Evolutionary conservation across 2,797 vertebrate species (phyloP).

Genomic region (Darevskia mixta): DNA sequence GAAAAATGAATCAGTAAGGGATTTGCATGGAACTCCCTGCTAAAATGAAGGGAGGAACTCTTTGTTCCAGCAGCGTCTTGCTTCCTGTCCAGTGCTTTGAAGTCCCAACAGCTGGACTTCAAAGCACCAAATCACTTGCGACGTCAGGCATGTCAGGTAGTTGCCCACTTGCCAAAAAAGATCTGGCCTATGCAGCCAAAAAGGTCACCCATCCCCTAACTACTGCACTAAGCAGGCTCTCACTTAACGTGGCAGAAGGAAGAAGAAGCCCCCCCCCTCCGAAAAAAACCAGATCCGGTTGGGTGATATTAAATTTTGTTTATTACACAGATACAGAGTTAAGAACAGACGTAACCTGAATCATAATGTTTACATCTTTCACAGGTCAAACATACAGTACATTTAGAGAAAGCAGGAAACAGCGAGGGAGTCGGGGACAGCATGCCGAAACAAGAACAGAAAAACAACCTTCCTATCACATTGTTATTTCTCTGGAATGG

Average conservation of each 20-base stretch:
- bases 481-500: conserved; percentile 63
- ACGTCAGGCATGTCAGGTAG: no score
- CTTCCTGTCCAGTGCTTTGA: no score
- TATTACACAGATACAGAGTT: conserved; percentile 97
- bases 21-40: no score
- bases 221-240: no score
- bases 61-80: no score
- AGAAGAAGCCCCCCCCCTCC: not conserved
- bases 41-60: no score
- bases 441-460: conserved; percentile 85
- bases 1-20: no score
- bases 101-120: no score
- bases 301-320: conserved; percentile 86
- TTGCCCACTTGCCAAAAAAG: no score
- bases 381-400: conserved; percentile 96
- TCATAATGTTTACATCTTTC: conserved; percentile 93
- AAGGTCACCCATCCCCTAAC: no score
- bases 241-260: not conserved
- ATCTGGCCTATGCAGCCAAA: no score
- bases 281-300: not conserved
- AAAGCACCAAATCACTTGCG: no score
- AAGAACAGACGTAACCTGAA: conserved; percentile 97
- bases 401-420: conserved; percentile 87
- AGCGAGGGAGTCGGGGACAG: conserved; percentile 81
- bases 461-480: conserved; percentile 69